Evolutionary conservation across 2,888 invertebrate species (phyloP).

Genomic region (Apamea monoglypha): DNA sequence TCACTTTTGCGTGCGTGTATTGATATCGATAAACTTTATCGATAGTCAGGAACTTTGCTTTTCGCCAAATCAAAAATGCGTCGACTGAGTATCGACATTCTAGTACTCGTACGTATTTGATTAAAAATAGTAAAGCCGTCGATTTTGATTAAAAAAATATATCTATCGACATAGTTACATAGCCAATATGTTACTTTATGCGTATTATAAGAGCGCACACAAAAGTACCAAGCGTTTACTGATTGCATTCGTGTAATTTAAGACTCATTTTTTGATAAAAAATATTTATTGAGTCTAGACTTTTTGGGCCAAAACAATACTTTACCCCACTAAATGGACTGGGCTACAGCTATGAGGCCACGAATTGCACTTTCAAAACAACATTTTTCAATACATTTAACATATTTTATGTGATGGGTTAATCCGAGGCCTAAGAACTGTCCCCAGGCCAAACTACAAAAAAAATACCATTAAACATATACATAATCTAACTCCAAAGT

Average conservation of each 20-base stretch:
- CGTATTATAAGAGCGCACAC: constrained; percentile 57
- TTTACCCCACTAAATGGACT: constrained; percentile 50
- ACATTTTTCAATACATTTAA: constrained; percentile 28
- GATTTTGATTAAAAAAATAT: constrained; percentile 67
- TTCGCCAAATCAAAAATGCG: constrained; percentile 47
- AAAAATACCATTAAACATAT: constrained; percentile 55
- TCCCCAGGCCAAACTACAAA: constrained; percentile 46
- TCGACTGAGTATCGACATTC: constrained; percentile 36
- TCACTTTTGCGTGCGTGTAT: constrained; percentile 58
- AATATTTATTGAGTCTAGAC: constrained; percentile 64
- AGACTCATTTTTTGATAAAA: constrained; percentile 65
- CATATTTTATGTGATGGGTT: constrained; percentile 29
- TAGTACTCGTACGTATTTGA: constrained; percentile 36
- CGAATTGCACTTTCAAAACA: constrained; percentile 38
- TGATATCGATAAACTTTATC: constrained; percentile 45
- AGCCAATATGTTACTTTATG: constrained; percentile 38
- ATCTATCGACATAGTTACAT: constrained; percentile 57
- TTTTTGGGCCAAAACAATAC: constrained; percentile 49
- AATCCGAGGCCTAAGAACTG: constrained; percentile 38
- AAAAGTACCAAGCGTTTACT: constrained; percentile 58
- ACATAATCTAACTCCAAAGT: constrained; percentile 73
- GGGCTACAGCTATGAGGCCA: constrained; percentile 38
- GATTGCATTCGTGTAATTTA: constrained; percentile 55
- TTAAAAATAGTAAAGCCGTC: constrained; percentile 47
- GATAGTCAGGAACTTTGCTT: constrained; percentile 16